Conservation (phyloP, 2,113 vertebrate genomes). For the Bubo scandiacus region DNA sequence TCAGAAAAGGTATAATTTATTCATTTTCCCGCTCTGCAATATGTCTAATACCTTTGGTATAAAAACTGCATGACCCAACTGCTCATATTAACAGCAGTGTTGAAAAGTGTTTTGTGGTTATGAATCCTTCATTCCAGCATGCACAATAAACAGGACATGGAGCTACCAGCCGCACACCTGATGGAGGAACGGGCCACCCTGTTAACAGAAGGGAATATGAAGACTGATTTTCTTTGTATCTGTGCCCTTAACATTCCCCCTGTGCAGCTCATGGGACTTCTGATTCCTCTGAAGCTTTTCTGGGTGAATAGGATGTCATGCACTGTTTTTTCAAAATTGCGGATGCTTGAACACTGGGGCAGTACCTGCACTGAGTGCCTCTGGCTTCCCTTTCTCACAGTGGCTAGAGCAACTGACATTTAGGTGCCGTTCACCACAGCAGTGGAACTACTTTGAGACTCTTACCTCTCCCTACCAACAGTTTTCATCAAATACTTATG, state of each 20-base stretch:
- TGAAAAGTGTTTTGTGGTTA: neutral
- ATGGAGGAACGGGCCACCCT: neutral
- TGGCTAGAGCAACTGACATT: neutral
- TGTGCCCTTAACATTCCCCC: neutral
- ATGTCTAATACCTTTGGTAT: neutral
- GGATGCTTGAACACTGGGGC: neutral
- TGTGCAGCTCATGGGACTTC: neutral
- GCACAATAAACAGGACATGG: neutral
- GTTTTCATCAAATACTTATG: neutral
- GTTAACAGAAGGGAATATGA: neutral
- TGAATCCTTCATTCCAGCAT: neutral
- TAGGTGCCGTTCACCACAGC: rapidly evolving
- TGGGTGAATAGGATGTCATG: neutral
- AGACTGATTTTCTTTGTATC: neutral
- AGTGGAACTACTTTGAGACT: neutral
- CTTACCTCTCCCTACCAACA: neutral
- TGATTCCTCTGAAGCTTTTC: neutral
- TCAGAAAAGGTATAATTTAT: conserved; percentile 44
- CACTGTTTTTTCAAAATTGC: neutral
- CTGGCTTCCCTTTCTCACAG: neutral
- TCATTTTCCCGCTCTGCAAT: neutral
- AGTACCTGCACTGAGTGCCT: neutral
- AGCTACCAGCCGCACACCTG: neutral
- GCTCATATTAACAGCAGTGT: neutral
- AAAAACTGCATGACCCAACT: neutral